A percentile compares a stretch with the other conserved stretches of the same genome.
phyloP scores from a whole-genome alignment of 2,113 vertebrate species.

The Etia nguti region DNA sequence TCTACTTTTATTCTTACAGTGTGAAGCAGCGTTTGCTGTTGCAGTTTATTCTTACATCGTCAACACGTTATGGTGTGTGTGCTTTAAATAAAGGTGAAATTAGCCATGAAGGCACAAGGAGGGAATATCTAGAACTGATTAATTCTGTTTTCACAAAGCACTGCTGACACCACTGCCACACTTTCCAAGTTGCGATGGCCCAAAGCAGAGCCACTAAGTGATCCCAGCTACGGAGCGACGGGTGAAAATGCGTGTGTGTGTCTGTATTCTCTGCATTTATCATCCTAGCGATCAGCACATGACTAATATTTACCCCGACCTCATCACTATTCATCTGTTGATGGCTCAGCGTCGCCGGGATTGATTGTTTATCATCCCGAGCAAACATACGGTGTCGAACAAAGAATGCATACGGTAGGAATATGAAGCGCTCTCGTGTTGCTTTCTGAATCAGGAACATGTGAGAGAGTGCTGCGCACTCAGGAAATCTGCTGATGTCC shows the following conservation, averaged over 20 bases:
- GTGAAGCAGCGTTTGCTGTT: not conserved
- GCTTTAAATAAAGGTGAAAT: not conserved
- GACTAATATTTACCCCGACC: constrained; percentile 56
- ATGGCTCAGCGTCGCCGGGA: constrained; percentile 5
- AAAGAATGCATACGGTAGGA: constrained; percentile 44
- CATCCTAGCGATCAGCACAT: constrained; percentile 23
- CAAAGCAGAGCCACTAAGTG: constrained; percentile 17
- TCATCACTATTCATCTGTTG: constrained; percentile 63
- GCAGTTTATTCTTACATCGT: not conserved
- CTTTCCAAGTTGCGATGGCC: constrained; percentile 12
- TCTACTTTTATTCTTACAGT: not conserved
- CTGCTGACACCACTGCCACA: constrained; percentile 29
- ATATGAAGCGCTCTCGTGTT: constrained; percentile 2
- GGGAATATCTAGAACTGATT: not conserved
- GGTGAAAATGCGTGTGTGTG: not conserved
- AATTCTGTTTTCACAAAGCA: not conserved
- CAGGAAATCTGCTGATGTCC: constrained; percentile 56
- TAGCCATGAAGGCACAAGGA: not conserved
- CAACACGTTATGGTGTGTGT: not conserved
- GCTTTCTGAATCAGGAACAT: constrained; percentile 43
- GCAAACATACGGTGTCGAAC: constrained; percentile 48
- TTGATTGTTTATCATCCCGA: constrained; percentile 51
- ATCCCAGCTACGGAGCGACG: constrained; percentile 12
- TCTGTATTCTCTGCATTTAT: constrained; percentile 25
- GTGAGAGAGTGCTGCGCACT: constrained; percentile 23